These are phyloP conservation scores for Dinocampus coccinellae DNA, from an alignment of 2,888 invertebrate species.

Conservation along the genomic window DNA sequence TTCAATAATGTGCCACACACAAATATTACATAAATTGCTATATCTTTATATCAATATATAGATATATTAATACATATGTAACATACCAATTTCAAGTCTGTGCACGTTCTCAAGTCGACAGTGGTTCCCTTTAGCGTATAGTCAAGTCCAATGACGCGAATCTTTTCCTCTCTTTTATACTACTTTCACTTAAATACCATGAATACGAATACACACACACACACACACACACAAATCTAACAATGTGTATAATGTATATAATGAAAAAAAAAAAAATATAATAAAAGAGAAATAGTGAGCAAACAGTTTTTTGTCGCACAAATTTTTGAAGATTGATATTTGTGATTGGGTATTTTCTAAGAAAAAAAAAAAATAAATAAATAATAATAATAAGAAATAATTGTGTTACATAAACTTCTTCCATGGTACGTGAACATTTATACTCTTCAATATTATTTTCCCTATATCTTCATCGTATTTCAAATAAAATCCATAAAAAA, in stretches of 20 bases:
- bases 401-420: no score
- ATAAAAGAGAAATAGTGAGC: background rate
- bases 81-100: constrained; percentile 48
- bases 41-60: background rate
- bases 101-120: constrained; percentile 47
- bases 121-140: background rate
- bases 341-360: constrained; percentile 12
- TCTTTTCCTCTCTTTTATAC: constrained; percentile 5
- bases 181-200: background rate
- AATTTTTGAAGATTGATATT: constrained; percentile 23
- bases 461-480: no score
- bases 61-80: constrained; percentile 22
- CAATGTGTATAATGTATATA: background rate
- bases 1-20: constrained; percentile 54
- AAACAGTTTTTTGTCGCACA: background rate
- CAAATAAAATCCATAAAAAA: no score
- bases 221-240: no score
- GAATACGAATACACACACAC: no score
- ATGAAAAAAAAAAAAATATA: no score
- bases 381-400: no score
- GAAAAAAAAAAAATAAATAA: no score
- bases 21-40: constrained; percentile 44
- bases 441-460: no score
- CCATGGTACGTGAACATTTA: no score
- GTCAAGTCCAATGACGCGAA: background rate